phyloP scores from a whole-genome alignment of 2,888 invertebrate species.

The Caenorhabditis becei region DNA sequence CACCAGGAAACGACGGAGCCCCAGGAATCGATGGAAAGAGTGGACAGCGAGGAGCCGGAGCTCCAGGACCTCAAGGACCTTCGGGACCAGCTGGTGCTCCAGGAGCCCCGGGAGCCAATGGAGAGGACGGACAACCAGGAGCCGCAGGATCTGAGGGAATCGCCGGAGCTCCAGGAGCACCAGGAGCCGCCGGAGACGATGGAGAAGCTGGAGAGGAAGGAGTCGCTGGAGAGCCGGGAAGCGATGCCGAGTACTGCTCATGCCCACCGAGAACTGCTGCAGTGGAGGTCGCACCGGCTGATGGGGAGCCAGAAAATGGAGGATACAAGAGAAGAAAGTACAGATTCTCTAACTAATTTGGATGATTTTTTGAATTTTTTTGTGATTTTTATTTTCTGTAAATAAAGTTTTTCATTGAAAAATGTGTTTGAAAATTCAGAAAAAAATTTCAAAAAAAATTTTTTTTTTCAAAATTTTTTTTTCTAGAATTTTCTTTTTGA shows the following conservation, averaged over 20 bases:
- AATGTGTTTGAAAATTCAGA: no score
- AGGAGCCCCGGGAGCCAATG: constrained; percentile 26
- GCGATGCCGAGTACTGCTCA: constrained; percentile 41
- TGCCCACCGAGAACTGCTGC: constrained; percentile 54
- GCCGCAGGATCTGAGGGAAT: constrained; percentile 29
- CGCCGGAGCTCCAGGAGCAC: constrained; percentile 51
- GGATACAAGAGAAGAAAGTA: constrained; percentile 39
- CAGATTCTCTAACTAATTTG: constrained; percentile 42
- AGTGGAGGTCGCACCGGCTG: constrained; percentile 45
- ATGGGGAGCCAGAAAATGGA: background rate
- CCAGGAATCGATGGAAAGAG: constrained; percentile 38
- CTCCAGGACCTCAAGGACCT: constrained; percentile 43
- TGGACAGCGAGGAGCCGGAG: constrained; percentile 39
- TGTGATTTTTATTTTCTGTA: constrained; percentile 17
- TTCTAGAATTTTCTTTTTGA: no score
- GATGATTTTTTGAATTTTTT: background rate
- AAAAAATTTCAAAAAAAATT: no score
- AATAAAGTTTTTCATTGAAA: no score
- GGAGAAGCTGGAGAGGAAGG: constrained; percentile 39
- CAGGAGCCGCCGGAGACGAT: constrained; percentile 44
- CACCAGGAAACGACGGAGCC: constrained; percentile 25
- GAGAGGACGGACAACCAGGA: constrained; percentile 39
- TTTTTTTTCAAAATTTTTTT: no score
- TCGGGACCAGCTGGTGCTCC: constrained; percentile 44
- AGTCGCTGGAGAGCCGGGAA: constrained; percentile 41